Percentiles rank a stretch among this genome's conserved stretches.
phyloP scores from a whole-genome alignment of 2,113 vertebrate species.

The Anser cygnoides region DNA sequence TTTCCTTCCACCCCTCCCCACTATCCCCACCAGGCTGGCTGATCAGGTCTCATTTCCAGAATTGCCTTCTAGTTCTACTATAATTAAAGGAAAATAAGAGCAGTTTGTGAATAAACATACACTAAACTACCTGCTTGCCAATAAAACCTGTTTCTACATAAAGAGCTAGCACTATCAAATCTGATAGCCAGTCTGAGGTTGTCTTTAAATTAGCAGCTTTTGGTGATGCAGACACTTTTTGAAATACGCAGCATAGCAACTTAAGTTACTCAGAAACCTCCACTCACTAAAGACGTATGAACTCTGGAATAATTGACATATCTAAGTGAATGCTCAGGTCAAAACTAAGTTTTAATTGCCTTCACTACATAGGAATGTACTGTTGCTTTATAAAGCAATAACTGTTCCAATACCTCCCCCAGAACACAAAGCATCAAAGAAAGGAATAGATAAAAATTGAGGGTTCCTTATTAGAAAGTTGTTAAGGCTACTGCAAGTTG shows the following conservation, averaged over 20 bases:
- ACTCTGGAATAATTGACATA: background rate
- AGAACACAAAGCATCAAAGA: background rate
- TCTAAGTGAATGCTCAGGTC: background rate
- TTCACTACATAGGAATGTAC: background rate
- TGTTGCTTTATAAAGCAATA: background rate
- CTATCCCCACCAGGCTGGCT: background rate
- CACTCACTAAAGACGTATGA: background rate
- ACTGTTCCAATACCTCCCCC: background rate
- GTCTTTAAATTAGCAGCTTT: background rate
- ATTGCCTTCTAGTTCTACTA: background rate
- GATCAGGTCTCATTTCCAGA: background rate
- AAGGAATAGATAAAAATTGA: background rate
- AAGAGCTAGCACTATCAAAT: background rate
- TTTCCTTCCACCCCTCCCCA: background rate
- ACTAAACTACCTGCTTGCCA: background rate
- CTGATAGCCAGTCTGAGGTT: background rate
- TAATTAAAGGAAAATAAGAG: background rate
- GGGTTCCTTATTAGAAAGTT: background rate
- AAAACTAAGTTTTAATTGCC: background rate
- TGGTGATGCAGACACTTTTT: background rate
- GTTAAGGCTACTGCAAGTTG: background rate
- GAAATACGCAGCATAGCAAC: background rate
- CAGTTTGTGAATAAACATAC: background rate
- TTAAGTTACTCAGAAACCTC: background rate
- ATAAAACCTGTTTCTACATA: background rate